Conservation (phyloP, 2,797 vertebrate species). For the Phyllotis vaccarum region DNA sequence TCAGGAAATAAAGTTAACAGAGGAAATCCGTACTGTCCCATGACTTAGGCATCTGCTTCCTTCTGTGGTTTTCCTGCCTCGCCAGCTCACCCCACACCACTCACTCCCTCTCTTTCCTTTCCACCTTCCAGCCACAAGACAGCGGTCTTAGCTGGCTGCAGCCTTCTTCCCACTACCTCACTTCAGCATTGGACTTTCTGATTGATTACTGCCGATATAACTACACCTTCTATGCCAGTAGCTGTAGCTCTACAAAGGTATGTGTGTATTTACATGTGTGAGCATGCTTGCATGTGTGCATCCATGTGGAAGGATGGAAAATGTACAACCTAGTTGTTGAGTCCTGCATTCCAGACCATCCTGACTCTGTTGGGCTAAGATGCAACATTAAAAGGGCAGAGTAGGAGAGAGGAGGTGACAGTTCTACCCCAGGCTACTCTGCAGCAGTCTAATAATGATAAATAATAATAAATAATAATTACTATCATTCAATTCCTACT, state of each 20-base stretch:
- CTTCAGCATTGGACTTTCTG: constrained; percentile 3
- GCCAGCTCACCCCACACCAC: neutral
- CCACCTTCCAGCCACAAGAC: neutral
- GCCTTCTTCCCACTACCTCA: neutral
- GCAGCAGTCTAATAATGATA: neutral
- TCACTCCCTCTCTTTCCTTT: neutral
- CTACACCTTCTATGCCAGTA: neutral
- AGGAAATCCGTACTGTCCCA: constrained; percentile 56
- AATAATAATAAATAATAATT: neutral
- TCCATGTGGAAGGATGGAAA: neutral
- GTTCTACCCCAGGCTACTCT: neutral
- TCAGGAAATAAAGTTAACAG: constrained; percentile 65
- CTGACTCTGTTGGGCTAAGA: neutral
- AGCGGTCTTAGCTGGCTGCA: neutral
- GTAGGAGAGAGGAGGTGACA: neutral
- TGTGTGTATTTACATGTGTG: neutral
- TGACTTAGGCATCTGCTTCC: constrained; percentile 67
- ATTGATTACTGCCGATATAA: neutral
- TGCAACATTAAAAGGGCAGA: neutral
- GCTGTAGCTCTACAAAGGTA: neutral
- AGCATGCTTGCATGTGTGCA: neutral
- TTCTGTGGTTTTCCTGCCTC: constrained; percentile 39
- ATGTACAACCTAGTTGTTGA: neutral
- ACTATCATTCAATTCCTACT: neutral
- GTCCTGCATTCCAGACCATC: neutral